Percentiles rank a stretch among this genome's conserved stretches.
Evolutionary conservation across 2,113 vertebrate species (phyloP).

Genomic region (Heptranchias perlo): DNA sequence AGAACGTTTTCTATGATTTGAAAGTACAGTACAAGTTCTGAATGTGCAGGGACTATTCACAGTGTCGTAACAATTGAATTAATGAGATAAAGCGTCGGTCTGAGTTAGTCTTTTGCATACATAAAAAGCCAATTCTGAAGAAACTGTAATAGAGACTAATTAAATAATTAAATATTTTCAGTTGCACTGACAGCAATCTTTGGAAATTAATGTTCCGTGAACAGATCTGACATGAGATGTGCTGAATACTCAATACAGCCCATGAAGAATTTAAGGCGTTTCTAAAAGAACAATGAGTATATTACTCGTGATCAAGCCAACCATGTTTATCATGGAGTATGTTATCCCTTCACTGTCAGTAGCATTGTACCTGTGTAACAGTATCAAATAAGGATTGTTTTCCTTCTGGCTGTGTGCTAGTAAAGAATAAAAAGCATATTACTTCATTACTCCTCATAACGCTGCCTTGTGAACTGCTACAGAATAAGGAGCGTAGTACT

Average conservation of each 20-base stretch:
- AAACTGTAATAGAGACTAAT: not conserved
- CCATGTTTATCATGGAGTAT: not conserved
- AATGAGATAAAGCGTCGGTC: not conserved
- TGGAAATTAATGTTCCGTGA: not conserved
- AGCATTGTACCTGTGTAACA: not conserved
- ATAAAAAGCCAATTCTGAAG: not conserved
- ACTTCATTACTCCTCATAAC: not conserved
- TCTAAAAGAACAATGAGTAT: not conserved
- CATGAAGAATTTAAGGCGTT: not conserved
- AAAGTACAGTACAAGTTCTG: not conserved
- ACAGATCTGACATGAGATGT: not conserved
- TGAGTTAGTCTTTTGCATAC: not conserved
- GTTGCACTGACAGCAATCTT: not conserved
- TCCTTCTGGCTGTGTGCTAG: not conserved
- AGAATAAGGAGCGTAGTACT: not conserved
- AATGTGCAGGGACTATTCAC: not conserved
- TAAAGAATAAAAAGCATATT: not conserved
- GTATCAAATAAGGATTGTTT: not conserved
- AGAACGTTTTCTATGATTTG: not conserved
- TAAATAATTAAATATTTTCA: not conserved
- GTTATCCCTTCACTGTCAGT: not conserved
- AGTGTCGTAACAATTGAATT: not conserved
- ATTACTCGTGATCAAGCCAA: not conserved
- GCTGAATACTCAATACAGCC: not conserved
- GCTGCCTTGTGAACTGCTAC: not conserved